Percentiles rank a stretch among this genome's conserved stretches.
Conservation (phyloP, 2,888 invertebrate genomes). For the Alloscopus bannaensis region DNA sequence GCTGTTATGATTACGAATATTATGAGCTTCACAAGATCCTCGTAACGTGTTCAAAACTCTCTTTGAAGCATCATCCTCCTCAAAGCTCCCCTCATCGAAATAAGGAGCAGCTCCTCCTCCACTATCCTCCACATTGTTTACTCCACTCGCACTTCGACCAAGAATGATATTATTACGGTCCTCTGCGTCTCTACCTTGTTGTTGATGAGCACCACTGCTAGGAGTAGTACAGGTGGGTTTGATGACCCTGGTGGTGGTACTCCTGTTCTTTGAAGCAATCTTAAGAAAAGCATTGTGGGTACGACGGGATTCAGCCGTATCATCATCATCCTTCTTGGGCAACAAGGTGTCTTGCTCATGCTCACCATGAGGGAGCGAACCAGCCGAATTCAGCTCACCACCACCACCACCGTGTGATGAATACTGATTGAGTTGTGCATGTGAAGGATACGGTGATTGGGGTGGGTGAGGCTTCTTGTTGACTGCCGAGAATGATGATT, state of each 20-base stretch:
- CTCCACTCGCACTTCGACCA: conserved; percentile 23
- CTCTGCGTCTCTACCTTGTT: no score
- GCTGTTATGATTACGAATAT: conserved; percentile 53
- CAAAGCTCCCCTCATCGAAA: no score
- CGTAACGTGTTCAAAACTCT: background rate
- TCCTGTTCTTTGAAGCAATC: conserved; percentile 48
- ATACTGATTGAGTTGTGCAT: no score
- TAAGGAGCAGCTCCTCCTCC: background rate
- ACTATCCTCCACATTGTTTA: background rate
- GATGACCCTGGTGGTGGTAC: no score
- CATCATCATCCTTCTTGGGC: conserved; percentile 43
- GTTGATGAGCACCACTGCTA: conserved; percentile 54
- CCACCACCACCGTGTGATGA: conserved; percentile 18
- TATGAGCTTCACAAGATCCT: no score
- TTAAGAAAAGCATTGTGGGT: conserved; percentile 44
- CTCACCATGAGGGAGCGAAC: conserved; percentile 34
- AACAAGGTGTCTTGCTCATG: conserved; percentile 55
- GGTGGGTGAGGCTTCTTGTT: conserved; percentile 9
- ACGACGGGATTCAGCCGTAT: conserved; percentile 50
- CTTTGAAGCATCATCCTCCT: background rate
- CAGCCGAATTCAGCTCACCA: conserved; percentile 29
- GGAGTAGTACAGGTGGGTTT: background rate
- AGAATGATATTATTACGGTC: conserved; percentile 5
- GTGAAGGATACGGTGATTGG: conserved; percentile 25
- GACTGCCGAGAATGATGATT: no score